Base-by-base conservation (phyloP, 2,797 vertebrate genomes). In the Ceyx erithaca region DNA sequence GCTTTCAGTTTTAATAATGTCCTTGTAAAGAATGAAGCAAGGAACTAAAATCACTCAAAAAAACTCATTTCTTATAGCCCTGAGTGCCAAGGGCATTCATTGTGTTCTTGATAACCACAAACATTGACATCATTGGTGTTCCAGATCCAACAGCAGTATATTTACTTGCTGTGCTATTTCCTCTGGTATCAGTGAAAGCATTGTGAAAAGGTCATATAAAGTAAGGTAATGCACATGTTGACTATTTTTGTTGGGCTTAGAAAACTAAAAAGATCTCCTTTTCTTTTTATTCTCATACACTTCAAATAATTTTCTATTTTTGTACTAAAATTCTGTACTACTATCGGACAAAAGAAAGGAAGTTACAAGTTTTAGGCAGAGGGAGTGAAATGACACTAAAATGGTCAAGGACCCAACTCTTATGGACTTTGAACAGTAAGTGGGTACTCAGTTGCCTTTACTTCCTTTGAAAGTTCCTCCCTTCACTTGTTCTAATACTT, bases 1-100 rank as follows among this genome's bases (percentile, higher is more conserved):
- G 90, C 89, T 97, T 97, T 97, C 95, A 92, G 84, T 96, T 97
- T 96, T 97, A 97, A 97, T 97, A 97, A 97, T 87, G 75, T 87
- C 63, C 49, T 76, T 49, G 82, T 93, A 95, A 96, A 93, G 92
- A 96, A 93, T 31, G 94, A 96, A 97, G 71, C 46, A 85, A 95
- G 82, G 79, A 97, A 94, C 87, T 92, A 90, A 97, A 97, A 97
- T 96, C 94, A 94, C 80, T 94, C 54, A 85, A 67, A 92, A 92
- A 89, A 63, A 0, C 54, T 92, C 46, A 90, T 96, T 97, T 96
- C 73, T 93, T 94, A 78, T 37, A 94, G 40, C 35, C 62, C 21
- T 68, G 73, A 92, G 90, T 95, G 93, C 96, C 95, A 96, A 94
- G 95, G 92, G 63, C 85, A 82, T 95, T 96, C 83, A 94, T 67